Evolutionary conservation across 2,797 vertebrate genomes (phyloP).

Genomic region (Enteromius trimaculatus): DNA sequence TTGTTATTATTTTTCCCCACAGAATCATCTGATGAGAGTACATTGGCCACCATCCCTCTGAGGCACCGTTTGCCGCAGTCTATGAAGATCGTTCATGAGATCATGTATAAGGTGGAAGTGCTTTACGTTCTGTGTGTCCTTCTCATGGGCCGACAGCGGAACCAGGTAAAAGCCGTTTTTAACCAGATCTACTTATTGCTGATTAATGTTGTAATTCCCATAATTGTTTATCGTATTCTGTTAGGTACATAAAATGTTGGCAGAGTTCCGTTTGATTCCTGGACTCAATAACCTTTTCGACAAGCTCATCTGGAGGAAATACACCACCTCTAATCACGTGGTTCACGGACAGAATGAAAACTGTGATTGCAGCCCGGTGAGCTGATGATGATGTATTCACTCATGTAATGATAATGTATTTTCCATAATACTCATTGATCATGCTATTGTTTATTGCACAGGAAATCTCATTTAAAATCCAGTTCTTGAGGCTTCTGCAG

Average conservation of each 20-base stretch:
- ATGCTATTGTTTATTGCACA: conserved; percentile 62
- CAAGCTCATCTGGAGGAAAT: conserved; percentile 98
- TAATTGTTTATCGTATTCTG: neutral
- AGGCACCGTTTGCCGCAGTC: conserved; percentile 93
- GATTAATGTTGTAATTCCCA: neutral
- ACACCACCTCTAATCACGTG: conserved; percentile 84
- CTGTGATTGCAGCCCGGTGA: conserved; percentile 97
- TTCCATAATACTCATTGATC: neutral
- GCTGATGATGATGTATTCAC: neutral
- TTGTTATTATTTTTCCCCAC: conserved; percentile 33
- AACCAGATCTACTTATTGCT: neutral
- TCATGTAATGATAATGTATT: neutral
- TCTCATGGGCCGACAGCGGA: conserved; percentile 96
- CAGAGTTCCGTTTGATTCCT: conserved; percentile 95
- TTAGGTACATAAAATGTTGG: conserved; percentile 98
- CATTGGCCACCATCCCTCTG: conserved; percentile 86
- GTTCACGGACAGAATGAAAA: conserved; percentile 98
- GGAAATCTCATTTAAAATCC: conserved; percentile 99
- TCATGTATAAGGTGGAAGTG: conserved; percentile 99
- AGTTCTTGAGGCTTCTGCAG: conserved; percentile 95
- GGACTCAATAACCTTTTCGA: conserved; percentile 98
- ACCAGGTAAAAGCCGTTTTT: conserved; percentile 81
- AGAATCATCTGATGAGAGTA: conserved; percentile 94
- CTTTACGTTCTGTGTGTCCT: conserved; percentile 96
- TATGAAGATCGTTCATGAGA: conserved; percentile 99